phyloP scores from a whole-genome alignment of 37 sponge, comb jelly and placozoan species.

The Cliona cf. orientalis region DNA sequence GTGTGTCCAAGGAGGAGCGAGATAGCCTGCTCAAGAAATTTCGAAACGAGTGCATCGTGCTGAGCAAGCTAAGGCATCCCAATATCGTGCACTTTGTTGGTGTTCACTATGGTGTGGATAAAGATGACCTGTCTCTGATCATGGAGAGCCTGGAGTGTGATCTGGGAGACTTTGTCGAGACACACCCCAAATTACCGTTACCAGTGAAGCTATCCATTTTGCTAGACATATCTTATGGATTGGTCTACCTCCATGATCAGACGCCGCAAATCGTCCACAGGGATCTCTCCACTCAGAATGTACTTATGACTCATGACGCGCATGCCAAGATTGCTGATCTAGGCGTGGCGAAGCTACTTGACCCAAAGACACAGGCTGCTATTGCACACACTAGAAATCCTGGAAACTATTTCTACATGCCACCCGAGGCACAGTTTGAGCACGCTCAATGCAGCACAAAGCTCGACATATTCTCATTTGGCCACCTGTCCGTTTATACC shows the following conservation, averaged over 20 bases:
- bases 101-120: background rate
- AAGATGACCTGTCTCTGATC: constrained; percentile 2
- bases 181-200: background rate
- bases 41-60: constrained; percentile 16
- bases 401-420: background rate
- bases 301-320: background rate
- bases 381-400: background rate
- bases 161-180: background rate
- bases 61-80: constrained; percentile 31
- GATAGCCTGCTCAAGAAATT: background rate
- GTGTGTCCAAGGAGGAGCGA: background rate
- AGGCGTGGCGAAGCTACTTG: constrained; percentile 10
- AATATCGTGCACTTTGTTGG: constrained; percentile 42
- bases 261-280: constrained; percentile 20
- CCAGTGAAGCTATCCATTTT: constrained; percentile 33
- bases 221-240: constrained; percentile 25
- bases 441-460: constrained; percentile 1
- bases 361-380: background rate
- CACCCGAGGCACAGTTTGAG: background rate
- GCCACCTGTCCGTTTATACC: too few species aligned
- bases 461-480: too few species aligned
- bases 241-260: constrained; percentile 20
- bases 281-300: constrained; percentile 4
- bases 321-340: constrained; percentile 39
- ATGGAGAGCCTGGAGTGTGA: constrained; percentile 7